A percentile compares a stretch with the other conserved stretches of the same genome.
Evolutionary conservation across 2,113 vertebrate genomes (phyloP).

Genomic region (Vulpes vulpes): DNA sequence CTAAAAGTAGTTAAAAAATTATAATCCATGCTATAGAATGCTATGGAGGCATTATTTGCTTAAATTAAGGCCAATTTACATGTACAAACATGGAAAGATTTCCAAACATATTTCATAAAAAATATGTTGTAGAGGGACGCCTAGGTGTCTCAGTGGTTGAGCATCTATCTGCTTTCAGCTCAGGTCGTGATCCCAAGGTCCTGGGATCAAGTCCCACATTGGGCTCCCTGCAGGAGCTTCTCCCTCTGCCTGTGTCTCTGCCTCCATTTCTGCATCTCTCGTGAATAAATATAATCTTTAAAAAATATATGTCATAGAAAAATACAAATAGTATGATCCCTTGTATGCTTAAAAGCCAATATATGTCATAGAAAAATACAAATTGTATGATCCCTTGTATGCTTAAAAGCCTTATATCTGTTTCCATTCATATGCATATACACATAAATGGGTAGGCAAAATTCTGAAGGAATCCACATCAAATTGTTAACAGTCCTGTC

Average conservation of each 20-base stretch:
- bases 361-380: neutral
- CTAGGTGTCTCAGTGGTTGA: too few relatives aligned
- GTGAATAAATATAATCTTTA: too few relatives aligned
- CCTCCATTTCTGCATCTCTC: too few relatives aligned
- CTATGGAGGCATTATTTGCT: neutral
- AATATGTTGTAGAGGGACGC: neutral
- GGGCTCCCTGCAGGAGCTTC: too few relatives aligned
- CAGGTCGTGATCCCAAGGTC: too few relatives aligned
- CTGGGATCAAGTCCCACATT: too few relatives aligned
- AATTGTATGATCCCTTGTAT: neutral
- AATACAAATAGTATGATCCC: too few relatives aligned
- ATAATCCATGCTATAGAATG: neutral
- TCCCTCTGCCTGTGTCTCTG: too few relatives aligned
- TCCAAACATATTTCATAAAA: neutral
- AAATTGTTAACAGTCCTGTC: neutral
- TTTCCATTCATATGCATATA: neutral
- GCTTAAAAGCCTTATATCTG: neutral
- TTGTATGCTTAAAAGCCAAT: too few relatives aligned
- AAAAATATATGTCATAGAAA: too few relatives aligned
- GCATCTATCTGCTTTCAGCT: too few relatives aligned
- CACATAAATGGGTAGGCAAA: neutral
- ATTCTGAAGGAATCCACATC: neutral
- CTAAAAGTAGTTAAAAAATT: conserved; percentile 10
- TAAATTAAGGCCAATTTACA: neutral
- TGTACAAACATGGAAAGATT: neutral